Conservation (phyloP, 1,140 invertebrate genomes). For the Antheraea pernyi region DNA sequence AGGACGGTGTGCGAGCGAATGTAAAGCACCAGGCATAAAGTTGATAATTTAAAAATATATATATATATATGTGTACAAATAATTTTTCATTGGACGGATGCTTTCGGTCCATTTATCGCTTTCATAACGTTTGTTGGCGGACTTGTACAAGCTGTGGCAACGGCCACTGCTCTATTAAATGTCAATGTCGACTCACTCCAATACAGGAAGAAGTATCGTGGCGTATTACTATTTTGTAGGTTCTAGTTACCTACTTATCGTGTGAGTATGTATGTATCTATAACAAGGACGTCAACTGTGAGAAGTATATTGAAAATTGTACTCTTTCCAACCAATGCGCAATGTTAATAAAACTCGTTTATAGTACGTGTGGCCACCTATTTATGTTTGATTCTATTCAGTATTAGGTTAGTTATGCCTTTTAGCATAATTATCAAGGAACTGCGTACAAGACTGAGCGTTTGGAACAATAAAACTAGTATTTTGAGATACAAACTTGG, state of each 20-base stretch:
- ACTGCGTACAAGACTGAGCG: too few relatives aligned
- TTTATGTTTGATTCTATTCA: neutral
- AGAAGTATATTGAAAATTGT: neutral
- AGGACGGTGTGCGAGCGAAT: slow-evolving; percentile 55
- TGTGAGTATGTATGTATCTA: slow-evolving; percentile 32
- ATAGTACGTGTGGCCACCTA: slow-evolving; percentile 16
- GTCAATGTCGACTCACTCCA: slow-evolving; percentile 59
- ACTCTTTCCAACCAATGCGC: neutral
- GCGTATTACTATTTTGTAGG: slow-evolving; percentile 40
- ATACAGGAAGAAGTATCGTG: slow-evolving; percentile 61
- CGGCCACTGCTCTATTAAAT: slow-evolving; percentile 43
- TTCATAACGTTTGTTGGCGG: slow-evolving; percentile 25
- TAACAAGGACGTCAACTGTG: slow-evolving; percentile 42
- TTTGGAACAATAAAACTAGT: too few relatives aligned
- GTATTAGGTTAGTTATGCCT: neutral
- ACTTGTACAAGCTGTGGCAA: slow-evolving; percentile 17
- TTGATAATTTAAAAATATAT: slow-evolving; percentile 32
- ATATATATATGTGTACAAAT: slow-evolving; percentile 24
- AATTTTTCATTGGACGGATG: slow-evolving; percentile 35
- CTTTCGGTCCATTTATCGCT: neutral
- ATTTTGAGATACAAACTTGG: too few relatives aligned
- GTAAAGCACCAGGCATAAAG: slow-evolving; percentile 40
- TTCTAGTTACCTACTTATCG: slow-evolving; percentile 19
- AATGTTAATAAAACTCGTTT: neutral
- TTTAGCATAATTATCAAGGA: neutral